These are phyloP conservation scores for Hippocampus barbouri DNA, from an alignment of 2,113 vertebrate species.

Conservation along the genomic window DNA sequence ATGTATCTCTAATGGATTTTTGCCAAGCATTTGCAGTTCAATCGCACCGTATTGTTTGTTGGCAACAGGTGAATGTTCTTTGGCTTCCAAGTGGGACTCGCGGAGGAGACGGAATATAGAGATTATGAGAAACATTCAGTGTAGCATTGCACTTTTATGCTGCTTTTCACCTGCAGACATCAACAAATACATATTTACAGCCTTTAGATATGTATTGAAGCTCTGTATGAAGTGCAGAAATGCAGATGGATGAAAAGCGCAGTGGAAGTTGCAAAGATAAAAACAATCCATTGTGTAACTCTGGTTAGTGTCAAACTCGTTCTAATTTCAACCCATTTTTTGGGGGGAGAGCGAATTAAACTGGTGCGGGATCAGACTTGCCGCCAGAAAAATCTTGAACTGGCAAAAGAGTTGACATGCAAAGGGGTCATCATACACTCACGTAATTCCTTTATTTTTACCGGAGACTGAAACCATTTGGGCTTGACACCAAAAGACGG, in stretches of 20 bases:
- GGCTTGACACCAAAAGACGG: no score
- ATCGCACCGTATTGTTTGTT: constrained; percentile 42
- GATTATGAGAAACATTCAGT: constrained; percentile 28
- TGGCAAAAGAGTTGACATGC: no score
- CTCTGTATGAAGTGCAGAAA: constrained; percentile 13
- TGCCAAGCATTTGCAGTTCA: constrained; percentile 29
- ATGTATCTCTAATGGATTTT: constrained; percentile 56
- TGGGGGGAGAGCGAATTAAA: no score
- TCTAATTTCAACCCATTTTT: no score
- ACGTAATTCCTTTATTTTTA: no score
- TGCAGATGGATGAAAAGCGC: neutral
- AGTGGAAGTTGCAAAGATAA: no score
- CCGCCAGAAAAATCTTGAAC: no score
- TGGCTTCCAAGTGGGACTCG: constrained; percentile 21
- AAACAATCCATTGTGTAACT: no score
- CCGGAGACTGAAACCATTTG: no score
- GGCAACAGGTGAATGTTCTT: constrained; percentile 26
- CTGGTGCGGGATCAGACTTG: no score
- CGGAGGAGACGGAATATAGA: constrained; percentile 15
- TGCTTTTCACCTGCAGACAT: constrained; percentile 13
- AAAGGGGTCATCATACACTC: no score
- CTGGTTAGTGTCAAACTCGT: no score
- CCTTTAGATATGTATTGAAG: constrained; percentile 20
- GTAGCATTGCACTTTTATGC: constrained; percentile 21
- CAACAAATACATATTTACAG: constrained; percentile 21